Evolutionary conservation across 2,797 vertebrate genomes (phyloP).

Genomic region (Rhynchotus rufescens): DNA sequence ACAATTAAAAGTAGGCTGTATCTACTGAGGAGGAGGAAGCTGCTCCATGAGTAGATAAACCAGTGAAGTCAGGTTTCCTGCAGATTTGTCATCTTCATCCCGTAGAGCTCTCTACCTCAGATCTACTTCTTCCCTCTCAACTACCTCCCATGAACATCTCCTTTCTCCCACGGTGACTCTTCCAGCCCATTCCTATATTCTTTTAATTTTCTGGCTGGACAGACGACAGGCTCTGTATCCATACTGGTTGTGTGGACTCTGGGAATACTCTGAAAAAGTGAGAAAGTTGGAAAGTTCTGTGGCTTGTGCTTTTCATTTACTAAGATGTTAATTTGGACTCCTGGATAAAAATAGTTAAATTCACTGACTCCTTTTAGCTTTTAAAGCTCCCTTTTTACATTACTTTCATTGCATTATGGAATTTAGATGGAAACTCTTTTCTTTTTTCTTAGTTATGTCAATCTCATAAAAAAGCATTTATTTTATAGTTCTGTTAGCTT

Average conservation of each 20-base stretch:
- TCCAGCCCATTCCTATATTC: neutral
- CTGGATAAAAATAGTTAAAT: neutral
- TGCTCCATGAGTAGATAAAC: neutral
- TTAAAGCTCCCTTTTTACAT: neutral
- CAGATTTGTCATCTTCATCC: neutral
- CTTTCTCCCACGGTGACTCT: neutral
- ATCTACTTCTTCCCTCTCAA: neutral
- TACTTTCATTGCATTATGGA: neutral
- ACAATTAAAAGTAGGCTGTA: neutral
- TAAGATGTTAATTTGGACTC: neutral
- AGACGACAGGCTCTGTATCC: neutral
- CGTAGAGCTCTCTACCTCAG: neutral
- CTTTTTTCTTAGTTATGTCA: neutral
- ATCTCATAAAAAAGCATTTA: neutral
- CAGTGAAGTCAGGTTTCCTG: rapidly evolving
- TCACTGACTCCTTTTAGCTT: neutral
- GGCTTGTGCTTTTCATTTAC: neutral
- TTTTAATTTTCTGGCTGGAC: neutral
- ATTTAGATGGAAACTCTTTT: neutral
- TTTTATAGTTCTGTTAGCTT: neutral
- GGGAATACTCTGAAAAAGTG: neutral
- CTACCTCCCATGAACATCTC: neutral
- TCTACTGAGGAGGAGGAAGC: neutral
- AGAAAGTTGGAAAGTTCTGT: neutral
- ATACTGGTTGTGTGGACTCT: neutral